Evolutionary conservation across 2,888 invertebrate genomes (phyloP).

Genomic region (Lasioglossum zephyrum): DNA sequence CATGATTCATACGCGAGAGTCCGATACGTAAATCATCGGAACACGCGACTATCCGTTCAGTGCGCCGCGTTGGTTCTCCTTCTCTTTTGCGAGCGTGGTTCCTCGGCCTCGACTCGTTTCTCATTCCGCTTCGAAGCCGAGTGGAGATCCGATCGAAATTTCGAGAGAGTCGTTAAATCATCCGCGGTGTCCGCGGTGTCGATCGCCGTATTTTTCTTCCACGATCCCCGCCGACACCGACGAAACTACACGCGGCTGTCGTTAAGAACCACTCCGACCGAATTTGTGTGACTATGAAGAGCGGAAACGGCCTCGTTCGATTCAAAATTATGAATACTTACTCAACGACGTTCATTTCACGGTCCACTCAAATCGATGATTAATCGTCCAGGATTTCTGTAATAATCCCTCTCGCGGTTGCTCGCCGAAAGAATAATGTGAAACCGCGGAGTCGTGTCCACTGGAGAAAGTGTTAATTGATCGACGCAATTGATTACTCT

Average conservation of each 20-base stretch:
- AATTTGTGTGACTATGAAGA: conserved; percentile 29
- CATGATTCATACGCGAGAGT: conserved; percentile 66
- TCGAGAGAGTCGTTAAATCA: conserved; percentile 78
- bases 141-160: conserved; percentile 76
- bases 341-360: neutral
- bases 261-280: conserved; percentile 46
- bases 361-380: neutral
- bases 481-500: neutral
- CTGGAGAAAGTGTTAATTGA: neutral
- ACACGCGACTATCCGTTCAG: conserved; percentile 66
- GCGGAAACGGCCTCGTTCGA: neutral
- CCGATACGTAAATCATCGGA: conserved; percentile 74
- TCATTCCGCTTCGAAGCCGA: neutral
- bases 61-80: conserved; percentile 43
- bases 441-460: neutral
- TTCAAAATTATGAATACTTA: conserved; percentile 6
- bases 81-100: conserved; percentile 46
- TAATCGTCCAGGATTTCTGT: neutral
- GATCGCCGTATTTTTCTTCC: conserved; percentile 67
- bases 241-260: conserved; percentile 51
- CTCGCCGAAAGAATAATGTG: neutral
- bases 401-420: neutral
- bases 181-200: conserved; percentile 64
- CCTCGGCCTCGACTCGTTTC: conserved; percentile 66
- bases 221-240: conserved; percentile 22